These are phyloP conservation scores for Sciaenops ocellatus DNA, from an alignment of 2,797 vertebrate genomes.

Conservation along the genomic window DNA sequence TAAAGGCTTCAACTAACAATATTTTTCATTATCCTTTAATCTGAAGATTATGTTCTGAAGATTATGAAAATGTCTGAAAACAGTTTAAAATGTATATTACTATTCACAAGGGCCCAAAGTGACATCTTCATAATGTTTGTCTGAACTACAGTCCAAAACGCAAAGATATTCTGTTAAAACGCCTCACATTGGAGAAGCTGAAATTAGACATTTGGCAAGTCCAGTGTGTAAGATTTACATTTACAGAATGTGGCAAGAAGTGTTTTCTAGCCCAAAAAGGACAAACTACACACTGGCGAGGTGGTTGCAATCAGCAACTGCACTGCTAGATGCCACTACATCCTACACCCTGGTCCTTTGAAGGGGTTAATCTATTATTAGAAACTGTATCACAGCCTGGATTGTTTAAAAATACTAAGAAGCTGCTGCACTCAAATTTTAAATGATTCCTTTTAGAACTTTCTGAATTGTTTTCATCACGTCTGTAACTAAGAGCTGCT, in stretches of 20 bases:
- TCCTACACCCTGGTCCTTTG: too few relatives aligned
- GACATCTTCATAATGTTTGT: neutral
- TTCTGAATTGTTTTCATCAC: neutral
- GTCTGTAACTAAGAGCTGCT: slow-evolving; percentile 6
- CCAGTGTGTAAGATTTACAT: too few relatives aligned
- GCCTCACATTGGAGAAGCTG: neutral
- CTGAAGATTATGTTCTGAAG: neutral
- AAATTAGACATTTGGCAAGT: neutral
- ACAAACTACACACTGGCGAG: too few relatives aligned
- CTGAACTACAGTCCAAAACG: neutral
- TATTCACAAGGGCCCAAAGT: neutral
- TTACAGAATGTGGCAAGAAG: too few relatives aligned
- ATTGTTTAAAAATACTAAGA: slow-evolving; percentile 7
- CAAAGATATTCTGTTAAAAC: neutral
- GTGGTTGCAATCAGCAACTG: too few relatives aligned
- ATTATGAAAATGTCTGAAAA: neutral
- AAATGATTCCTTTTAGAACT: neutral
- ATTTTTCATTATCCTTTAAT: slow-evolving; percentile 2
- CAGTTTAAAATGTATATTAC: neutral
- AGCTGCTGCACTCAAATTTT: neutral
- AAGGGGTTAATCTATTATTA: too few relatives aligned
- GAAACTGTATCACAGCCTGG: neutral
- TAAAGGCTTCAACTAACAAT: neutral
- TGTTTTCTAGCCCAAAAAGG: too few relatives aligned
- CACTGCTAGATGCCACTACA: too few relatives aligned